Percentiles rank a stretch among this genome's conserved stretches.
phyloP scores from a whole-genome alignment of 2,797 vertebrate species.

The Sebastes wilsoni region DNA sequence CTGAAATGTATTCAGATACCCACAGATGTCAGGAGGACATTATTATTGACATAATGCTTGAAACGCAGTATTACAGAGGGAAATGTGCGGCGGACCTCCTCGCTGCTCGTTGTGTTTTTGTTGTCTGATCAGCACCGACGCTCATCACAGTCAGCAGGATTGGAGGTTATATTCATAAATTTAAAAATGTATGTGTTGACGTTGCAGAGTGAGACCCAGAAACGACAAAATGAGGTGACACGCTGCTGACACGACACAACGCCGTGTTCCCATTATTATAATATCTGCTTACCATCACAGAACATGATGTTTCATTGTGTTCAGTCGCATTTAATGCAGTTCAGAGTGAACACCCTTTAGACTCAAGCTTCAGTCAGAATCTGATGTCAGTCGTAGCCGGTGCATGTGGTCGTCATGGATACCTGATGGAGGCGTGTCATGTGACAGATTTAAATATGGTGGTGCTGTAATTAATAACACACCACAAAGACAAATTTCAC shows the following conservation, averaged over 20 bases:
- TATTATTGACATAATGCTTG: slow-evolving; percentile 41
- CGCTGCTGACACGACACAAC: slow-evolving; percentile 48
- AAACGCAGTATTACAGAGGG: slow-evolving; percentile 34
- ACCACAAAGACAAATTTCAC: no score
- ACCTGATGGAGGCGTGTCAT: not conserved
- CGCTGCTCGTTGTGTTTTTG: slow-evolving; percentile 18
- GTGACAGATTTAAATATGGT: not conserved
- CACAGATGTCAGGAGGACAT: slow-evolving; percentile 15
- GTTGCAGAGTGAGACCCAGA: slow-evolving; percentile 55
- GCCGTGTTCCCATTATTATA: slow-evolving; percentile 29
- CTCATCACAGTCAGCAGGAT: slow-evolving; percentile 58
- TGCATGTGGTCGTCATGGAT: not conserved
- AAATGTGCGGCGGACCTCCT: not conserved
- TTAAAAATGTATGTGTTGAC: slow-evolving; percentile 57
- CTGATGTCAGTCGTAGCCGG: not conserved
- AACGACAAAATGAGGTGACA: slow-evolving; percentile 62
- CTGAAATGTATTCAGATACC: slow-evolving; percentile 13
- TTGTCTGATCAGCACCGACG: slow-evolving; percentile 51
- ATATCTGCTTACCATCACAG: slow-evolving; percentile 57
- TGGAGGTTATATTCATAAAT: slow-evolving; percentile 51
- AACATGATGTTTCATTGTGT: slow-evolving; percentile 6
- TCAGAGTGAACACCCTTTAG: not conserved
- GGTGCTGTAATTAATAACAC: no score
- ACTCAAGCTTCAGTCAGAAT: not conserved
- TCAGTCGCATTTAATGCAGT: slow-evolving; percentile 3